These are phyloP conservation scores for Bruchidius siliquastri DNA, from an alignment of 2,888 invertebrate genomes.

Conservation along the genomic window DNA sequence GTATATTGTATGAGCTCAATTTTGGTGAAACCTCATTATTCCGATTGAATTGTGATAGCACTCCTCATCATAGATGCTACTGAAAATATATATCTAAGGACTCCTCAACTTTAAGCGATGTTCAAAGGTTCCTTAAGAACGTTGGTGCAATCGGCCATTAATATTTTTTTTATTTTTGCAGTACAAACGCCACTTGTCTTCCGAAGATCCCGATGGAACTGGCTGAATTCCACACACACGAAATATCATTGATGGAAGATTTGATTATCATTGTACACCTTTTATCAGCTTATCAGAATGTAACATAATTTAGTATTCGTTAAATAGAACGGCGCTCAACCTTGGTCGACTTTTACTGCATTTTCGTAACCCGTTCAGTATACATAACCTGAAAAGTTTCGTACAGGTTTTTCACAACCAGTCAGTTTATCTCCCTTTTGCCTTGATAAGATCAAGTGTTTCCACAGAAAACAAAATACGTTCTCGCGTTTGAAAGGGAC, in stretches of 20 bases:
- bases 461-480: background rate
- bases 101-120: no score
- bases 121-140: no score
- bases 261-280: background rate
- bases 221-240: background rate
- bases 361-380: background rate
- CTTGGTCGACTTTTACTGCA: background rate
- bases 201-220: background rate
- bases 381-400: background rate
- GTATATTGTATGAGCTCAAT: background rate
- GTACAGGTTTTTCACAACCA: background rate
- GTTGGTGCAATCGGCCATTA: no score
- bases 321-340: background rate
- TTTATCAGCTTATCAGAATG: background rate
- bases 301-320: background rate
- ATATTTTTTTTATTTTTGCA: background rate
- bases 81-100: no score
- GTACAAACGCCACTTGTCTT: background rate
- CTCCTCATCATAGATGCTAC: no score
- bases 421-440: background rate
- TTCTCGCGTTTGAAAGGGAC: background rate
- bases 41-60: no score
- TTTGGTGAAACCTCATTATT: no score
- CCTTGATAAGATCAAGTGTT: background rate
- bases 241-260: background rate